phyloP scores from a whole-genome alignment of 1,140 invertebrate species.

The Ceratina australensis region DNA sequence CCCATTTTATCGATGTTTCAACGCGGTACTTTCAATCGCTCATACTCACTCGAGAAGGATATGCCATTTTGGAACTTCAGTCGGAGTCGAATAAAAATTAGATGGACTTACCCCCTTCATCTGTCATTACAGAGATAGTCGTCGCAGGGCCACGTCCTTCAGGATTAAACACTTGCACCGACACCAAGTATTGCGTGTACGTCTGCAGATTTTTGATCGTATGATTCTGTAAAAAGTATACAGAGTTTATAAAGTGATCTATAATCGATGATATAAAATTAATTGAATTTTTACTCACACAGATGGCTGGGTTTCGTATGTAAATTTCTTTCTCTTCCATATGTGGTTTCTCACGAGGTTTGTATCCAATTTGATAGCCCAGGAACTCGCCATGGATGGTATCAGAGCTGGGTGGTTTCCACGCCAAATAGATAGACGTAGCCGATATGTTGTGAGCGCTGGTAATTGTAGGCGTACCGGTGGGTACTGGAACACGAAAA shows the following conservation, averaged over 20 bases:
- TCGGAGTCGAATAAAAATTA: neutral
- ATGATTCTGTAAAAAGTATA: constrained; percentile 82
- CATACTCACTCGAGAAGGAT: too few species aligned
- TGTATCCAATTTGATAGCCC: constrained; percentile 86
- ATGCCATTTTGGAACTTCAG: too few species aligned
- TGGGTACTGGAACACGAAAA: constrained; percentile 81
- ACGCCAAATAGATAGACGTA: constrained; percentile 85
- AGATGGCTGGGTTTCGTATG: constrained; percentile 83
- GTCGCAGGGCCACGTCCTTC: constrained; percentile 86
- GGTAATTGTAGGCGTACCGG: constrained; percentile 86
- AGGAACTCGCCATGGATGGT: constrained; percentile 90
- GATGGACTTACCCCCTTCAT: constrained; percentile 87
- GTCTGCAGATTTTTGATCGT: constrained; percentile 85
- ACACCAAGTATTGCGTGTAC: constrained; percentile 88
- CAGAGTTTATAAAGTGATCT: neutral
- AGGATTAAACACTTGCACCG: constrained; percentile 88
- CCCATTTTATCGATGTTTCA: constrained; percentile 23
- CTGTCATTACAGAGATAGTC: constrained; percentile 88
- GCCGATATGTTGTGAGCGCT: constrained; percentile 86
- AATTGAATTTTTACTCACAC: constrained; percentile 77
- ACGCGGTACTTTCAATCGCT: neutral
- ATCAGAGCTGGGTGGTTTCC: constrained; percentile 84
- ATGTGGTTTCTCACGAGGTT: constrained; percentile 81
- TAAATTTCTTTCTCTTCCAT: constrained; percentile 84
- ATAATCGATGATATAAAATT: neutral